A percentile compares a stretch with the other conserved stretches of the same genome.
Conservation (phyloP, 2,113 vertebrate genomes). For the Anolis sagrei region DNA sequence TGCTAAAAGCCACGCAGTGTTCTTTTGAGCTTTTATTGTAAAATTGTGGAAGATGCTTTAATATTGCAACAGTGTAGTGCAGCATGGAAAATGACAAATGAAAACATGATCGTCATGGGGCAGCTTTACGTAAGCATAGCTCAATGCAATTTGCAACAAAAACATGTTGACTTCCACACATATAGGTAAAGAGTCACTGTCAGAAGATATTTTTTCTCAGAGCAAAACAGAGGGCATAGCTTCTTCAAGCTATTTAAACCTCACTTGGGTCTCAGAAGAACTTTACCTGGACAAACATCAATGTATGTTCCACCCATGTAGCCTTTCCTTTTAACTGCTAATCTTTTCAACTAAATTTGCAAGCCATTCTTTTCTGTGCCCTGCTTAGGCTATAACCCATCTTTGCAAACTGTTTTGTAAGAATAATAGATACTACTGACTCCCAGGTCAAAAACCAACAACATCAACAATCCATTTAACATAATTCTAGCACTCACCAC, state of each 20-base stretch:
- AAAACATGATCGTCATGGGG: background rate
- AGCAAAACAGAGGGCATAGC: background rate
- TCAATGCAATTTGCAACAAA: background rate
- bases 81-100: slow-evolving; percentile 4
- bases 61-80: background rate
- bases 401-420: background rate
- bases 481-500: background rate
- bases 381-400: background rate
- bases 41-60: background rate
- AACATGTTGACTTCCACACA: background rate
- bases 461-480: background rate
- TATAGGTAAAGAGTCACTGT: background rate
- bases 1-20: background rate
- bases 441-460: background rate
- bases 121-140: background rate
- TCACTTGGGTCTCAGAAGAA: background rate
- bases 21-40: background rate
- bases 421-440: no score
- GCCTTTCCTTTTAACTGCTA: background rate
- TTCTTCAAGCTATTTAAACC: background rate
- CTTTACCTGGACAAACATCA: background rate
- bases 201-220: background rate
- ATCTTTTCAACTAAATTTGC: background rate
- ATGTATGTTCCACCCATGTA: background rate
- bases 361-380: background rate